phyloP scores from a whole-genome alignment of 1,140 invertebrate genomes.

The Sinella curviseta region DNA sequence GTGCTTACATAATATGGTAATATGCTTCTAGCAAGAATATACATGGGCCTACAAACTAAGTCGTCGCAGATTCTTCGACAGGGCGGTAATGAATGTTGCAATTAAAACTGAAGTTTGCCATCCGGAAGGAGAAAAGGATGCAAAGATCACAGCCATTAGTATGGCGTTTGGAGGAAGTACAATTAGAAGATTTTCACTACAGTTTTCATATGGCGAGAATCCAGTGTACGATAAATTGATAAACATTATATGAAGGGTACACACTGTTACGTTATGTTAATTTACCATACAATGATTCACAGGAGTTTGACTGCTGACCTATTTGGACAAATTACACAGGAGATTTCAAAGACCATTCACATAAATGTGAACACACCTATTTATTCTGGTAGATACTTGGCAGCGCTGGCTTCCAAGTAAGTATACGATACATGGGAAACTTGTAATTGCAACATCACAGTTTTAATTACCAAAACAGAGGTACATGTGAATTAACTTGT shows the following conservation, averaged over 20 bases:
- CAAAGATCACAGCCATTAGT: slow-evolving; percentile 9
- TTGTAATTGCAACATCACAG: too few species aligned
- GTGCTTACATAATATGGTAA: not conserved
- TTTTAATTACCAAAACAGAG: too few species aligned
- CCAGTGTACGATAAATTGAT: slow-evolving; percentile 24
- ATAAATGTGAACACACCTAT: slow-evolving; percentile 11
- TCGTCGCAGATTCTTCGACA: slow-evolving; percentile 30
- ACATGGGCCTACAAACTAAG: slow-evolving; percentile 42
- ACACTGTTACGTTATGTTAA: not conserved
- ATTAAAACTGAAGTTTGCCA: slow-evolving; percentile 20
- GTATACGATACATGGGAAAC: too few species aligned
- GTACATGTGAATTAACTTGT: not conserved
- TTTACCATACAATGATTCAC: not conserved
- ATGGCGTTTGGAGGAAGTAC: slow-evolving; percentile 21
- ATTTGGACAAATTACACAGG: slow-evolving; percentile 13
- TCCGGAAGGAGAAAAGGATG: slow-evolving; percentile 1
- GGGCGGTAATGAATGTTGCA: slow-evolving; percentile 34
- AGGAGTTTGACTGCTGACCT: slow-evolving; percentile 1
- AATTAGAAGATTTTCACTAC: slow-evolving; percentile 25
- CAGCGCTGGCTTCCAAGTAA: slow-evolving; percentile 8
- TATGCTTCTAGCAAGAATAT: slow-evolving; percentile 28
- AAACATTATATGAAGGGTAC: not conserved
- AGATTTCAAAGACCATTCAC: slow-evolving; percentile 19
- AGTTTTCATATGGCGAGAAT: slow-evolving; percentile 1
- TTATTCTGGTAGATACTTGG: not conserved